A percentile compares a stretch with the other conserved stretches of the same genome.
These are phyloP conservation scores for Propsilocerus akamusi DNA, from an alignment of 1,140 invertebrate species.

Conservation along the genomic window DNA sequence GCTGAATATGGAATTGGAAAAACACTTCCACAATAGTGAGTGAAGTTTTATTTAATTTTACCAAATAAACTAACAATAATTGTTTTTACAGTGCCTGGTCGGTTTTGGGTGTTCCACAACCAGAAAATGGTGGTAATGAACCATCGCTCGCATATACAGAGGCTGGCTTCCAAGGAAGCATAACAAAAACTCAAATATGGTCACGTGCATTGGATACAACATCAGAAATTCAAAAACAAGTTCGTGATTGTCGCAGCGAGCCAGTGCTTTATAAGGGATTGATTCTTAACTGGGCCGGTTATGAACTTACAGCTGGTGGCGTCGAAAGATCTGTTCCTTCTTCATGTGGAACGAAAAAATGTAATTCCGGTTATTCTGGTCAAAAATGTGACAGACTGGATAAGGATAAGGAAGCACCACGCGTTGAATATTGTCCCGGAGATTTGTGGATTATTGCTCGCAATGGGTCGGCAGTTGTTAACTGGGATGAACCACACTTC, in stretches of 20 bases:
- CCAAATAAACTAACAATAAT: too few relatives aligned
- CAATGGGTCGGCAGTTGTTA: constrained; percentile 77
- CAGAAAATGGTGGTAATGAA: constrained; percentile 21
- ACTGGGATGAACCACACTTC: constrained; percentile 88
- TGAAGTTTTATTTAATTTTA: too few relatives aligned
- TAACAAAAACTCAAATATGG: constrained; percentile 93
- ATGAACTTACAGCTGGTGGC: constrained; percentile 72
- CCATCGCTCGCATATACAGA: constrained; percentile 54
- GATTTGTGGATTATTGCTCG: constrained; percentile 87
- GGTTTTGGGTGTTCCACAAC: constrained; percentile 73
- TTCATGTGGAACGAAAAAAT: constrained; percentile 71
- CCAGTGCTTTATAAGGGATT: constrained; percentile 75
- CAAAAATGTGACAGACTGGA: constrained; percentile 66
- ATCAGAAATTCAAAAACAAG: constrained; percentile 85
- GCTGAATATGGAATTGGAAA: constrained; percentile 68
- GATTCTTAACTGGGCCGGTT: constrained; percentile 80
- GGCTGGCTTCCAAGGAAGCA: constrained; percentile 81
- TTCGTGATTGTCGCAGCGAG: constrained; percentile 75
- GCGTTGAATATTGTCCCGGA: constrained; percentile 75
- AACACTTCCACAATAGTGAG: constrained; percentile 60
- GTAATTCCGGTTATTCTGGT: constrained; percentile 67
- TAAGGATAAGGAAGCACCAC: constrained; percentile 71
- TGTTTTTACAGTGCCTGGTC: constrained; percentile 80
- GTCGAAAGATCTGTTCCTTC: constrained; percentile 84
- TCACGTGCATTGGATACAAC: constrained; percentile 74